Evolutionary conservation across 2,113 vertebrate species (phyloP).

Genomic region (Ceyx margarethae): DNA sequence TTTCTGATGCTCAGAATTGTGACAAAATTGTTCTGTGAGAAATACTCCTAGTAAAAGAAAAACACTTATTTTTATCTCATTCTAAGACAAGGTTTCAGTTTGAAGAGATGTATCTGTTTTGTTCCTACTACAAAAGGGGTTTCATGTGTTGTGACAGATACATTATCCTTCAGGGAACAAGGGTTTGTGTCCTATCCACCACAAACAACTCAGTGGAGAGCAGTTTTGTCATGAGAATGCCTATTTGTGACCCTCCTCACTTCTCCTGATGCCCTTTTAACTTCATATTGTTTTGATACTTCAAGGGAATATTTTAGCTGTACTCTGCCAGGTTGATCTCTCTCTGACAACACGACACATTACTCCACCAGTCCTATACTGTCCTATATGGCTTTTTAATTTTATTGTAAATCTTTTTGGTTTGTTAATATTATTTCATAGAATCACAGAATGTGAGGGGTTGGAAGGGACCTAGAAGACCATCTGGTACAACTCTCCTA

Average conservation of each 20-base stretch:
- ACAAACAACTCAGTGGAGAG: not conserved
- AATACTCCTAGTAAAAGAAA: not conserved
- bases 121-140: not conserved
- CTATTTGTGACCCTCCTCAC: not conserved
- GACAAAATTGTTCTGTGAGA: not conserved
- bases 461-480: too few relatives aligned
- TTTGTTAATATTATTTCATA: not conserved
- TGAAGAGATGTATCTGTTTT: not conserved
- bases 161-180: not conserved
- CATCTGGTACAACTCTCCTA: too few relatives aligned
- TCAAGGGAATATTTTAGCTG: not conserved
- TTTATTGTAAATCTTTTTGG: not conserved
- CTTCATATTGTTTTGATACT: not conserved
- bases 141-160: not conserved
- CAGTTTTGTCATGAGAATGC: not conserved
- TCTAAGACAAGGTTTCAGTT: not conserved
- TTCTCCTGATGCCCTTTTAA: not conserved
- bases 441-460: too few relatives aligned
- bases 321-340: not conserved
- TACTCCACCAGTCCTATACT: not conserved
- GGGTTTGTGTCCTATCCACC: not conserved
- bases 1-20: not conserved
- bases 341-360: not conserved
- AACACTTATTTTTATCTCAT: not conserved
- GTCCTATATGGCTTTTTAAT: not conserved